Evolutionary conservation across 2,113 vertebrate species (phyloP).

Genomic region (Saccopteryx bilineata): DNA sequence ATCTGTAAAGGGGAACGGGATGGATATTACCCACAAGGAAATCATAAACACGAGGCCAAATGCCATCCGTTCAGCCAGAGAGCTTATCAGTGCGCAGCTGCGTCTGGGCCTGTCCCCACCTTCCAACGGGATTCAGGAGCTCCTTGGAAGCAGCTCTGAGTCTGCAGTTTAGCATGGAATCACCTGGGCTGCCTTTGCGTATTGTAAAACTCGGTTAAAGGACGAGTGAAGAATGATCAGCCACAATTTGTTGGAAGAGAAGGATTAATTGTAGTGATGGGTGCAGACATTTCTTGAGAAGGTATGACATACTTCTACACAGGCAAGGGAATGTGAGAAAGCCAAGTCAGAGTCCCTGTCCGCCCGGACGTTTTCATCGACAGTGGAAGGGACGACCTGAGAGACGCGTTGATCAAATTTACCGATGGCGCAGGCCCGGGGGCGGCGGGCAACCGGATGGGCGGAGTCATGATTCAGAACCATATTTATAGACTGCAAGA

Average conservation of each 20-base stretch:
- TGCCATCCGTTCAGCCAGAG: background rate
- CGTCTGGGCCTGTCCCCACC: background rate
- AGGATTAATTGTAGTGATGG: background rate
- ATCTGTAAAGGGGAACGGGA: background rate
- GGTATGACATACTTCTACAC: background rate
- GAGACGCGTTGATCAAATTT: conserved; percentile 61
- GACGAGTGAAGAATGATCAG: background rate
- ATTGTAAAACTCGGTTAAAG: background rate
- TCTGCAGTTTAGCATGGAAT: background rate
- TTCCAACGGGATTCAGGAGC: background rate
- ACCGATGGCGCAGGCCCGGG: conserved; percentile 40
- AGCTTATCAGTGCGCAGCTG: background rate
- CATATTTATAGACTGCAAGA: conserved; percentile 65
- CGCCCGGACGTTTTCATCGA: conserved; percentile 15
- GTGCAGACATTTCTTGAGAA: background rate
- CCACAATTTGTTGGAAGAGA: background rate
- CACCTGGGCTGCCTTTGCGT: background rate
- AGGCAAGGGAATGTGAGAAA: background rate
- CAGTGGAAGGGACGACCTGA: conserved; percentile 34
- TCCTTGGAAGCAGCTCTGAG: background rate
- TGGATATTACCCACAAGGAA: background rate
- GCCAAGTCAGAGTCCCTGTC: background rate
- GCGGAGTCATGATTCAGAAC: conserved; percentile 66
- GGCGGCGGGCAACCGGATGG: conserved; percentile 33
- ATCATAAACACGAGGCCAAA: background rate